These are phyloP conservation scores for Tauraco hartlaubi DNA, from an alignment of 2,797 vertebrate genomes.

Conservation along the genomic window DNA sequence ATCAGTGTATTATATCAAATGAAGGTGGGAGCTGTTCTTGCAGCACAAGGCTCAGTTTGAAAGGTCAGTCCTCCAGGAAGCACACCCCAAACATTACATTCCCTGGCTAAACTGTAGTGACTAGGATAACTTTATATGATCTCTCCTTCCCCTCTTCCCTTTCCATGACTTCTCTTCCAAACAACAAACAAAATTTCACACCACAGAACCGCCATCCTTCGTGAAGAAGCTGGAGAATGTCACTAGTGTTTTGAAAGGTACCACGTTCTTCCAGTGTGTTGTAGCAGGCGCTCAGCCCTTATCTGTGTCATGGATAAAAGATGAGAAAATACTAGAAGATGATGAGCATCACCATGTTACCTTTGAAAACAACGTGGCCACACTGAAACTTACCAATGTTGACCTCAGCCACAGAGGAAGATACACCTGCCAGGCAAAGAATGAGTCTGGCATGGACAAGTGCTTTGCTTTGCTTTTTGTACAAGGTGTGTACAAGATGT, in stretches of 20 bases:
- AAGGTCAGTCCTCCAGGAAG: conserved; percentile 89
- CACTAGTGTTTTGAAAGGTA: conserved; percentile 87
- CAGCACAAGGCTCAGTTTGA: conserved; percentile 87
- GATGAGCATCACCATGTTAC: conserved; percentile 87
- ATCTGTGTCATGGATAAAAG: conserved; percentile 94
- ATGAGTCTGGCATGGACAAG: conserved; percentile 92
- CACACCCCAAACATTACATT: background rate
- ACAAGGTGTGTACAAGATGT: conserved; percentile 87
- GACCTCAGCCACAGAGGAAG: conserved; percentile 88
- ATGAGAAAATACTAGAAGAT: conserved; percentile 92
- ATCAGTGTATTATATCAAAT: conserved; percentile 92
- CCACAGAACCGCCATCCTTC: conserved; percentile 91
- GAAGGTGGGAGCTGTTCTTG: conserved; percentile 93
- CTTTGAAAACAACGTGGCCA: conserved; percentile 89
- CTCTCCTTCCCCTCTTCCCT: conserved; percentile 36
- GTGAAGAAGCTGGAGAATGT: conserved; percentile 89
- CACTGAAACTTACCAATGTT: conserved; percentile 86
- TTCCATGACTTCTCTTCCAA: background rate
- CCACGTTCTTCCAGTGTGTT: conserved; percentile 87
- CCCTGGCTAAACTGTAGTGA: background rate
- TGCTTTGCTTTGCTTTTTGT: conserved; percentile 92
- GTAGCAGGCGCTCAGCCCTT: conserved; percentile 90
- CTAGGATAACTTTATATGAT: background rate
- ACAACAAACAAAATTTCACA: conserved; percentile 14
- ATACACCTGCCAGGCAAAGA: conserved; percentile 95